Evolutionary conservation across 2,888 invertebrate genomes (phyloP), one percentile per base, ranked within the genome.

Genomic region (Pachycephus smyrnensis): DNA sequence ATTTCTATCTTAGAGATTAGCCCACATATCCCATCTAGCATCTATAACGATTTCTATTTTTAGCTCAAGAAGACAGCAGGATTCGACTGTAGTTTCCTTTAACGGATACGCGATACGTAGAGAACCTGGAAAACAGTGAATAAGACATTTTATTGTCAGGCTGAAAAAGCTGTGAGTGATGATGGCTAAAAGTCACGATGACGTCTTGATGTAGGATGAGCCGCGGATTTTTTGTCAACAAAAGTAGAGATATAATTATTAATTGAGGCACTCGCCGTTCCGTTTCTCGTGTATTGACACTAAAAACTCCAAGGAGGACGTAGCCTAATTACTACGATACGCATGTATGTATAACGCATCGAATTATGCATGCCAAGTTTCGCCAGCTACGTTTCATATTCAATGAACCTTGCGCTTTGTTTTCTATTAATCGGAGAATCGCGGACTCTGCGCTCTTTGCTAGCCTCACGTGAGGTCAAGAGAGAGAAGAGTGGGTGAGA

Each of bases 331-430:
- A 55, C 40, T 55, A 55, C 40, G 40, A 55, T 55, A 55, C 40
- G 15, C 40, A 81, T 80, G 84, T 80, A 81, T 83, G 80, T 81
- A 82, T 83, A 81, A 82, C 80, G 79, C 81, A 80, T 81, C 81
- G 81, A 55, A 82, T 81, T 80, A 80, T 86, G 85, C 83, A 86
- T 88, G 87, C 85, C 84, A 84, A 85, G 85, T 33, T 86, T 82
- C 40, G 85, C 81, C 84, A 84, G 84, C 87, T 85, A 86, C 84
- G 84, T 86, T 86, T 84, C 31, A 73, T 31, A 77, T 82, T 84
- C 84, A 86, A 79, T 85, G 71, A 87, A 85, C 80, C 82, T 85
- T 86, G 84, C 84, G 86, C 86, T 88, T 88, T 85, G 84, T 88
- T 88, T 86, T 88, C 88, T 87, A 86, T 87, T 82, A 87, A 87